Evolutionary conservation across 2,888 invertebrate genomes (phyloP).

Genomic region (Pheosia gnoma): DNA sequence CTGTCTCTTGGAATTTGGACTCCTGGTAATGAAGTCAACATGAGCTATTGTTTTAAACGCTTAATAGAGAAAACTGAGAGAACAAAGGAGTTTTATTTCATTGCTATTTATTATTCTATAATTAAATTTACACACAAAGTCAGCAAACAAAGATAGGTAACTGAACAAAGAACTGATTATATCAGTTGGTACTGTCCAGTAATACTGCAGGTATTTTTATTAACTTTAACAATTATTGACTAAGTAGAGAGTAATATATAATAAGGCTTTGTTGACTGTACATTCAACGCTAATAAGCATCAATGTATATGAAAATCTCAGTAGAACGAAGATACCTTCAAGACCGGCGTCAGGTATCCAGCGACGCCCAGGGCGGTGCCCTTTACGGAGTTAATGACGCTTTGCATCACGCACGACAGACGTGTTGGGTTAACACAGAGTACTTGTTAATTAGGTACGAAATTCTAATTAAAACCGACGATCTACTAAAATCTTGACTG

Average conservation of each 20-base stretch:
- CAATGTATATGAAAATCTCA: not conserved
- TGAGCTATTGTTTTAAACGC: too few species aligned
- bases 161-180: too few species aligned
- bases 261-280: not conserved
- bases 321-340: slow-evolving; percentile 88
- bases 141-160: too few species aligned
- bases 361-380: slow-evolving; percentile 98
- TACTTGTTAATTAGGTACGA: slow-evolving; percentile 5
- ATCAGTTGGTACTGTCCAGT: too few species aligned
- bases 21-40: slow-evolving; percentile 84
- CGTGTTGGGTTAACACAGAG: slow-evolving; percentile 9
- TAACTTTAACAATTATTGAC: too few species aligned
- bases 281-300: not conserved
- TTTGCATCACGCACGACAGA: slow-evolving; percentile 89
- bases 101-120: too few species aligned
- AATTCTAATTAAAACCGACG: slow-evolving; percentile 16
- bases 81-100: too few species aligned
- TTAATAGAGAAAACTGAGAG: too few species aligned
- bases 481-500: not conserved
- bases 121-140: too few species aligned
- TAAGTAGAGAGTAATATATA: too few species aligned
- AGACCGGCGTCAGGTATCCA: slow-evolving; percentile 97
- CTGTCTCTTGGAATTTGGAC: slow-evolving; percentile 98
- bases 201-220: too few species aligned
- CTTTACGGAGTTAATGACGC: slow-evolving; percentile 97